These are phyloP conservation scores for Gavialis gangeticus DNA, from an alignment of 2,113 vertebrate species.

Conservation along the genomic window DNA sequence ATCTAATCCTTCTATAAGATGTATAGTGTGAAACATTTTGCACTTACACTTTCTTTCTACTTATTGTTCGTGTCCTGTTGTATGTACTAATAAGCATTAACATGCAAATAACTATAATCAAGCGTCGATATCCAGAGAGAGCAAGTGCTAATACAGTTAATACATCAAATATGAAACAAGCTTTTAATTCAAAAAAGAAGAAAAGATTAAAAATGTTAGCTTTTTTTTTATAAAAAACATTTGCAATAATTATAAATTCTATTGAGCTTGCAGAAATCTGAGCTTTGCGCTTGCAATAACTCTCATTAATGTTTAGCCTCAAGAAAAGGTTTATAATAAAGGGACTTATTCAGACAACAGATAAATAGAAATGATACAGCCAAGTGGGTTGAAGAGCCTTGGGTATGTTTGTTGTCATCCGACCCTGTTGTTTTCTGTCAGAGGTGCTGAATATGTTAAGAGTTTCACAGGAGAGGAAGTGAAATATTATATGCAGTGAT, in stretches of 20 bases:
- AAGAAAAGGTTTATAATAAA: constrained; percentile 67
- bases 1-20: constrained; percentile 19
- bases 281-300: constrained; percentile 63
- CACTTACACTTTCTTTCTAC: constrained; percentile 36
- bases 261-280: constrained; percentile 59
- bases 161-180: constrained; percentile 49
- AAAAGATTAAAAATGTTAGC: constrained; percentile 52
- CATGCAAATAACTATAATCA: constrained; percentile 68
- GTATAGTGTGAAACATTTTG: constrained; percentile 23
- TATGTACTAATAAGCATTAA: constrained; percentile 60
- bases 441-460: constrained; percentile 56
- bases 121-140: constrained; percentile 52
- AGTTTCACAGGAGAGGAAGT: constrained; percentile 33
- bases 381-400: constrained; percentile 62
- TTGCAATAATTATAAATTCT: constrained; percentile 59
- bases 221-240: constrained; percentile 44
- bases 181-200: constrained; percentile 45
- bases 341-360: constrained; percentile 45
- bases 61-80: constrained; percentile 57
- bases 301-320: constrained; percentile 70
- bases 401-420: constrained; percentile 50
- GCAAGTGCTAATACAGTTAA: constrained; percentile 63
- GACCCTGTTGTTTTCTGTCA: constrained; percentile 54
- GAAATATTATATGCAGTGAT: constrained; percentile 54
- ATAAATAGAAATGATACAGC: constrained; percentile 68